phyloP scores from a whole-genome alignment of 2,888 invertebrate species.

The Scaptomyza reducta region DNA sequence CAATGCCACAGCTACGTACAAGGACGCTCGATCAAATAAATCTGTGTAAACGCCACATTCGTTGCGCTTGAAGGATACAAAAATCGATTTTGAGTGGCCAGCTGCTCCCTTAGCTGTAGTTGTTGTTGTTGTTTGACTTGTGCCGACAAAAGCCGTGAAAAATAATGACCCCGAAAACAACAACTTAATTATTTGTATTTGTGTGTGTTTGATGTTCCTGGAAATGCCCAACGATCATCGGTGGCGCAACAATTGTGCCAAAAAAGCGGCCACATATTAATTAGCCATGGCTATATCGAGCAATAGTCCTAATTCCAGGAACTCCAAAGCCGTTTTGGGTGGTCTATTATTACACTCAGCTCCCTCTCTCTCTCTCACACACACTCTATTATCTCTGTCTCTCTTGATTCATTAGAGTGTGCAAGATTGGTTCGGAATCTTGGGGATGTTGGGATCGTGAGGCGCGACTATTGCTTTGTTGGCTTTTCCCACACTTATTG shows the following conservation, averaged over 20 bases:
- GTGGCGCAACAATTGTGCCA: conserved; percentile 75
- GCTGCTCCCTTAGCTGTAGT: conserved; percentile 33
- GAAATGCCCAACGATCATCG: conserved; percentile 55
- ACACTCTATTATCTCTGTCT: not conserved
- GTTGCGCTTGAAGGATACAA: conserved; percentile 61
- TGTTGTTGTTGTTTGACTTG: conserved; percentile 67
- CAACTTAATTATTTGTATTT: conserved; percentile 72
- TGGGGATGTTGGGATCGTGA: conserved; percentile 33
- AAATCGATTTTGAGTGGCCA: conserved; percentile 70
- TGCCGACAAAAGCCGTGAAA: conserved; percentile 78
- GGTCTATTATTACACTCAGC: conserved; percentile 33
- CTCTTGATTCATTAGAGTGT: conserved; percentile 24
- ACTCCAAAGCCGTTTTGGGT: conserved; percentile 55
- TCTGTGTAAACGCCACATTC: conserved; percentile 62
- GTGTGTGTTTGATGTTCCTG: conserved; percentile 55
- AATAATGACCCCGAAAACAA: conserved; percentile 73
- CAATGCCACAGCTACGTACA: conserved; percentile 52
- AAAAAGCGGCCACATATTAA: conserved; percentile 71
- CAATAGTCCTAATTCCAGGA: conserved; percentile 58
- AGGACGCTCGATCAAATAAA: conserved; percentile 60
- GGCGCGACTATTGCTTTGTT: conserved; percentile 64
- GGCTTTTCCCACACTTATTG: conserved; percentile 77
- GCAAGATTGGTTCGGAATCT: conserved; percentile 37
- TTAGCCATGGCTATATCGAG: conserved; percentile 59
- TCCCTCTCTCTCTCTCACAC: not conserved